Evolutionary conservation across 2,113 vertebrate genomes (phyloP).

Genomic region (Puma concolor): DNA sequence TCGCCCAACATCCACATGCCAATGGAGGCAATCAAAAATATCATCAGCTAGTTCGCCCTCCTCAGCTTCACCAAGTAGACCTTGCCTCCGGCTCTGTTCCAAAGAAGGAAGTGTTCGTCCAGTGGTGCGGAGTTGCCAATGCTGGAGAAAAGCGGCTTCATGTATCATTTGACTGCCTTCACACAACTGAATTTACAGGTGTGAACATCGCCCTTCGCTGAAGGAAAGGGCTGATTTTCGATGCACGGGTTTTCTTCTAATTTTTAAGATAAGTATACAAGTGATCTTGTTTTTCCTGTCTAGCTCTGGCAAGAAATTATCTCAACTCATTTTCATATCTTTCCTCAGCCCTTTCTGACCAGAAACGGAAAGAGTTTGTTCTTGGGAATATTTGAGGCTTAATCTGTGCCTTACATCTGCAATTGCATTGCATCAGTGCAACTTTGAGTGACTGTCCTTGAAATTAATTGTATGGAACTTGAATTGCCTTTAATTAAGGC

Average conservation of each 20-base stretch:
- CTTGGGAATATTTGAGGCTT: background rate
- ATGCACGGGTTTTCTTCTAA: background rate
- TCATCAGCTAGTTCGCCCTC: background rate
- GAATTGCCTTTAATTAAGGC: background rate
- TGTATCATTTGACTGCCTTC: background rate
- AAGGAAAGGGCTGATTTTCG: background rate
- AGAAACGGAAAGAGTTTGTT: background rate
- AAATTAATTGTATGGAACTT: background rate
- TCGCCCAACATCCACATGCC: background rate
- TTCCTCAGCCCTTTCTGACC: background rate
- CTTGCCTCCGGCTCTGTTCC: background rate
- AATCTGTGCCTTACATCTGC: background rate
- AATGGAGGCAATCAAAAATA: background rate
- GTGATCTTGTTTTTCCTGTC: background rate
- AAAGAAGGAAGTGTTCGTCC: background rate
- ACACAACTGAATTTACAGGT: background rate
- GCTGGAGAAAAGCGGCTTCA: background rate
- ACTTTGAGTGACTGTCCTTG: background rate
- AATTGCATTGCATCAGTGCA: background rate
- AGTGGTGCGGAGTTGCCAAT: too few relatives aligned
- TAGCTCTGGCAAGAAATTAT: background rate
- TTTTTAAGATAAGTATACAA: background rate
- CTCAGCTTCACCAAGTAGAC: background rate
- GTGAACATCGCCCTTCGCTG: background rate
- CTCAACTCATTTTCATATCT: background rate